A percentile compares a stretch with the other conserved stretches of the same genome.
Conservation (phyloP, 2,888 invertebrate species). For the Scelioninae gen. 1 region DNA sequence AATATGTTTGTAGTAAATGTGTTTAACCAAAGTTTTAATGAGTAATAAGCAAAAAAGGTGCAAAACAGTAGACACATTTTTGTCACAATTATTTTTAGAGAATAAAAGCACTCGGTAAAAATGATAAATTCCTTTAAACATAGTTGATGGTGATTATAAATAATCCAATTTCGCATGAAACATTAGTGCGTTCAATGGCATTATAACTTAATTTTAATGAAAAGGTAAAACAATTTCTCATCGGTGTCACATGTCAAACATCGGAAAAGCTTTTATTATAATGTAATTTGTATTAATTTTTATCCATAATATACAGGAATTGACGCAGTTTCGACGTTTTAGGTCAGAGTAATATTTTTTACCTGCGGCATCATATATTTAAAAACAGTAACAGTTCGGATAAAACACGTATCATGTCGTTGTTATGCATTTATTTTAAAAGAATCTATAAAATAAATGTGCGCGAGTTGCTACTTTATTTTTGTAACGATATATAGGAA, state of each 20-base stretch:
- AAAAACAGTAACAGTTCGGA: not conserved
- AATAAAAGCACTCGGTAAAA: constrained; percentile 1
- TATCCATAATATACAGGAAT: constrained; percentile 24
- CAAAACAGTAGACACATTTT: not conserved
- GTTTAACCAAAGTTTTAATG: not conserved
- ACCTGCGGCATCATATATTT: not conserved
- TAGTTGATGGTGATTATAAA: constrained; percentile 27
- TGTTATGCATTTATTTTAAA: constrained; percentile 1
- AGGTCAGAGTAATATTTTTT: constrained; percentile 21
- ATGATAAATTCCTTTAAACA: constrained; percentile 18
- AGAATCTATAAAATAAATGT: constrained; percentile 7
- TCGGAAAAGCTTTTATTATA: constrained; percentile 41
- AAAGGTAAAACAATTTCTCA: constrained; percentile 21
- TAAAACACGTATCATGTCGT: not conserved
- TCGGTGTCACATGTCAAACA: not conserved
- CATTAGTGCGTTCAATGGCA: constrained; percentile 13
- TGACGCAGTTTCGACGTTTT: constrained; percentile 12
- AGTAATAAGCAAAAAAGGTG: not conserved
- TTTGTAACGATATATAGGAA: not conserved
- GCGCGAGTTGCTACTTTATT: not conserved
- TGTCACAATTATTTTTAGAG: not conserved
- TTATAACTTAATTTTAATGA: constrained; percentile 31
- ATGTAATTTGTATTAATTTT: constrained; percentile 38
- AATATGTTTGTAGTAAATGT: not conserved
- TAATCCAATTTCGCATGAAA: constrained; percentile 36